A percentile compares a stretch with the other conserved stretches of the same genome.
Conservation (phyloP, 1,140 invertebrate genomes). For the Nasonia giraulti region DNA sequence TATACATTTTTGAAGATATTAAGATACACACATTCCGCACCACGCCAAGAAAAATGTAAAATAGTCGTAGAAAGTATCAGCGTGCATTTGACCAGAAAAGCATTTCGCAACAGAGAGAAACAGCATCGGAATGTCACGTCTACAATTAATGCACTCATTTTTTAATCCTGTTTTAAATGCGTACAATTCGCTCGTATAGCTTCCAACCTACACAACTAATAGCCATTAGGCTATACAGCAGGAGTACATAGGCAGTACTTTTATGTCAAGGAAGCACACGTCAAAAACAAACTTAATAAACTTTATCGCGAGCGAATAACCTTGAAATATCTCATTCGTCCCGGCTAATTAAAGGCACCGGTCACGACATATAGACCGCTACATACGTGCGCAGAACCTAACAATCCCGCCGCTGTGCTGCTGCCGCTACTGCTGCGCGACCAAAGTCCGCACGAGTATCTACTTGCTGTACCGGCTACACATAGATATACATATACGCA, state of each 20-base stretch:
- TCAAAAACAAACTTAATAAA: slow-evolving; percentile 7
- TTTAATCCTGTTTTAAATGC: neutral
- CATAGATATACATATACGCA: neutral
- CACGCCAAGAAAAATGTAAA: too few relatives aligned
- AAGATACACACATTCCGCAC: too few relatives aligned
- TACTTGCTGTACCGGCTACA: neutral
- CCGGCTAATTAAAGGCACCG: slow-evolving; percentile 13
- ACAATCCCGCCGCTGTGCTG: neutral
- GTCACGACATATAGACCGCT: neutral
- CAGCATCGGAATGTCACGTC: neutral
- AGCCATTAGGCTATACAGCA: neutral
- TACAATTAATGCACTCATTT: neutral
- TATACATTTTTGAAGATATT: neutral
- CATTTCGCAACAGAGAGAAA: neutral
- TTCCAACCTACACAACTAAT: neutral
- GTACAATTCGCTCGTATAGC: neutral
- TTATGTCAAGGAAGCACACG: neutral
- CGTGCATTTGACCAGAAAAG: neutral
- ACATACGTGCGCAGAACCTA: neutral
- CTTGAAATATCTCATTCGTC: slow-evolving; percentile 15
- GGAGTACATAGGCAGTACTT: neutral
- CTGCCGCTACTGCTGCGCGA: too few relatives aligned
- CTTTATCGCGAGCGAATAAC: neutral
- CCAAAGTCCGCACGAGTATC: neutral
- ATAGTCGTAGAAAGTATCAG: too few relatives aligned